Evolutionary conservation across 2,113 vertebrate species (phyloP).

Genomic region (Cryptotis parvus): DNA sequence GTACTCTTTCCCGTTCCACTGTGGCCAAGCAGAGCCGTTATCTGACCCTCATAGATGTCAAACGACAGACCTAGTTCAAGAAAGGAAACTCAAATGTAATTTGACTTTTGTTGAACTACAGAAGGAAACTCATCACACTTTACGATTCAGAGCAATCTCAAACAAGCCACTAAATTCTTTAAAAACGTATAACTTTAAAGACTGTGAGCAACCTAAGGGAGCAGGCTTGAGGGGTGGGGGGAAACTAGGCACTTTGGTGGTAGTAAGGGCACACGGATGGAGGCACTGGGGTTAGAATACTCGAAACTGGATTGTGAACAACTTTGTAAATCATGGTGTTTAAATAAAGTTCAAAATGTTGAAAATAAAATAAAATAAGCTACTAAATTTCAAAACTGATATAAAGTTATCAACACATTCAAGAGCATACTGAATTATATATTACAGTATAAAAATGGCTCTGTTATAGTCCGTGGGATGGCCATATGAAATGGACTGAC

Average conservation of each 20-base stretch:
- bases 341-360: no score
- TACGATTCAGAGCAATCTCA: neutral
- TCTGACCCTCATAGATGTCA: conserved; percentile 98
- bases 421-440: neutral
- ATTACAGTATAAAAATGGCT: neutral
- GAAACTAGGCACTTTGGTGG: no score
- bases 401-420: conserved; percentile 29
- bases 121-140: neutral
- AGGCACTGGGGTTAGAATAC: no score
- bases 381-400: conserved; percentile 1
- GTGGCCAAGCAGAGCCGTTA: conserved; percentile 97
- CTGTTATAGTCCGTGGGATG: neutral
- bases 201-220: no score
- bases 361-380: no score
- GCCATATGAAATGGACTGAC: neutral
- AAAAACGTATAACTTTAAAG: no score
- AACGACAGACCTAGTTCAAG: conserved; percentile 93
- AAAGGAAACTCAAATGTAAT: neutral
- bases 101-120: conserved; percentile 13
- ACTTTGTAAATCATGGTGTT: no score
- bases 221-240: no score
- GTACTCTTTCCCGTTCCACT: conserved; percentile 98
- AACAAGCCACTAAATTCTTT: neutral
- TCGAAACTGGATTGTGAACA: no score
- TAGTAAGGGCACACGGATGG: no score